Percentiles rank a stretch among this genome's conserved stretches.
These are phyloP conservation scores for Cephus rjabovi DNA, from an alignment of 2,888 invertebrate species.

Conservation along the genomic window DNA sequence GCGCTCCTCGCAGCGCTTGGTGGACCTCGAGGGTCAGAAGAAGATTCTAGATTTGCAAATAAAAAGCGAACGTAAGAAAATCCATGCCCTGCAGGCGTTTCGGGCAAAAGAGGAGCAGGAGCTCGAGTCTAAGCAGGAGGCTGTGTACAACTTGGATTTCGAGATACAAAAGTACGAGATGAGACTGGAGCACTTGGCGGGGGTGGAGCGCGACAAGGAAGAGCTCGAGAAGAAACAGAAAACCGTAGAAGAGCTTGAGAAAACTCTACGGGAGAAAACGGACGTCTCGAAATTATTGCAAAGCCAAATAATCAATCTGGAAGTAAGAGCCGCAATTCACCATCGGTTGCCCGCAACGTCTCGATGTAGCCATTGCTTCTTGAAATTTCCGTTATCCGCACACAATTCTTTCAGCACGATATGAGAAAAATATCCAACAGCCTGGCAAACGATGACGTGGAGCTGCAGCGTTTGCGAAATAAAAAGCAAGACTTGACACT, in stretches of 20 bases:
- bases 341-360: too few species aligned
- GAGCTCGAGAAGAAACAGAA: constrained; percentile 65
- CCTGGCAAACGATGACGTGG: constrained; percentile 66
- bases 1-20: constrained; percentile 34
- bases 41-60: constrained; percentile 44
- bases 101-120: constrained; percentile 42
- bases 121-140: constrained; percentile 46
- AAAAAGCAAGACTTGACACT: constrained; percentile 71
- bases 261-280: constrained; percentile 60
- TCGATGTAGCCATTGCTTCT: not conserved
- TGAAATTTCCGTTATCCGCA: not conserved
- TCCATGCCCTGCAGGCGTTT: constrained; percentile 38
- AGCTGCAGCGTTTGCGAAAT: constrained; percentile 65
- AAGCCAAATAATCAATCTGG: constrained; percentile 69
- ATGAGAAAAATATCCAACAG: constrained; percentile 69
- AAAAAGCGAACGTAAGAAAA: constrained; percentile 44
- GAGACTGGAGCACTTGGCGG: constrained; percentile 47
- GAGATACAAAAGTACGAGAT: constrained; percentile 53
- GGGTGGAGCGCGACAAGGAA: constrained; percentile 50
- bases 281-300: constrained; percentile 67
- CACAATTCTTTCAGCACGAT: constrained; percentile 61
- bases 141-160: constrained; percentile 47
- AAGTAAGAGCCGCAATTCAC: constrained; percentile 51
- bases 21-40: constrained; percentile 46
- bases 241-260: constrained; percentile 67